Evolutionary conservation across 35 echinoderm and acorn worm species (phyloP).

Genomic region (Hemicentrotus pulcherrimus): DNA sequence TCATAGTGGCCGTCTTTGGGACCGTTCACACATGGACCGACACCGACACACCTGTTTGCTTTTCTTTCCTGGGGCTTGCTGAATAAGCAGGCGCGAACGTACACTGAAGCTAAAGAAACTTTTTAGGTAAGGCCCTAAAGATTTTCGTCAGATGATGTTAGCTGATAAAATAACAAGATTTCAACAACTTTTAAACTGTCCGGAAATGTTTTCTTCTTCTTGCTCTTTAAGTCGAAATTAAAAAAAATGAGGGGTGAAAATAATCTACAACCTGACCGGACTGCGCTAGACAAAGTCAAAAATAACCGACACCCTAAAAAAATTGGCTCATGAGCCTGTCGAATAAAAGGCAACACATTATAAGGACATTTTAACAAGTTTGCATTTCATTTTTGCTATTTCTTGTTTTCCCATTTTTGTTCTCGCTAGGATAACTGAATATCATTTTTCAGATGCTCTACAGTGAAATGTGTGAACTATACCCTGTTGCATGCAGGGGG

Average conservation of each 20-base stretch:
- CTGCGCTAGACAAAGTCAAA: too few species aligned
- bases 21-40: background rate
- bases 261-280: too few species aligned
- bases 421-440: background rate
- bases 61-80: background rate
- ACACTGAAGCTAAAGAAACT: background rate
- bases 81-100: background rate
- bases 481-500: background rate
- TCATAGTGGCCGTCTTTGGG: background rate
- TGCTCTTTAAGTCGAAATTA: too few species aligned
- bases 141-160: too few species aligned
- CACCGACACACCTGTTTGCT: background rate
- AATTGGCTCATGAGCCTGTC: too few species aligned
- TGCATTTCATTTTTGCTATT: background rate
- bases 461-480: background rate
- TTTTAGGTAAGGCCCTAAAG: background rate
- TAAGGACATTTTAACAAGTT: background rate
- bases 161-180: too few species aligned
- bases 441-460: background rate
- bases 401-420: background rate
- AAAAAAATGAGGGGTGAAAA: too few species aligned
- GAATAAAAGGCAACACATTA: too few species aligned
- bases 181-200: too few species aligned
- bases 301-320: too few species aligned
- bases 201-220: too few species aligned